These are phyloP conservation scores for Drosophila ogumai DNA, from an alignment of 1,140 invertebrate genomes.

Conservation along the genomic window DNA sequence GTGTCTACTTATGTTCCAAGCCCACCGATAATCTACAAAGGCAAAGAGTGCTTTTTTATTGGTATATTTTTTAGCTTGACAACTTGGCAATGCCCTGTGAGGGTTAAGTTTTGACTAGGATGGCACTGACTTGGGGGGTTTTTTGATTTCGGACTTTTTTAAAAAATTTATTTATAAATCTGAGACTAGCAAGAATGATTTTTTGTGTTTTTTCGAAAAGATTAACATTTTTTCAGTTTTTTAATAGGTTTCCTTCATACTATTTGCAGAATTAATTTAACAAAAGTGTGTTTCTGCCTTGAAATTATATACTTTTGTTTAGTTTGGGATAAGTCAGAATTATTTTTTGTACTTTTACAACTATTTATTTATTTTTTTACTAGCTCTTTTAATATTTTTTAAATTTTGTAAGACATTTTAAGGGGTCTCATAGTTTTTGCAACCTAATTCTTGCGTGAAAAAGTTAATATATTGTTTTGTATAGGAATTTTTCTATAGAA, in stretches of 20 bases:
- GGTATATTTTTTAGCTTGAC: background rate
- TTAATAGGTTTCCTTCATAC: background rate
- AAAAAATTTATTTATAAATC: background rate
- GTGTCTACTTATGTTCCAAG: conserved; percentile 51
- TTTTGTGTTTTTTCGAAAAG: no score
- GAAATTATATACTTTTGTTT: background rate
- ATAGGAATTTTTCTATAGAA: no score
- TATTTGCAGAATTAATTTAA: no score
- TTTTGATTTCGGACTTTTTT: background rate
- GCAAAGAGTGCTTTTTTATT: background rate
- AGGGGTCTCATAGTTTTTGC: no score
- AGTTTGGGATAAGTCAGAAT: background rate
- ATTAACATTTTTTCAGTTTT: background rate
- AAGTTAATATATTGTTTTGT: no score
- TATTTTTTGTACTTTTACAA: background rate
- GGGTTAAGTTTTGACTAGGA: background rate
- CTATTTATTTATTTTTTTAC: background rate
- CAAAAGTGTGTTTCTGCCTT: background rate
- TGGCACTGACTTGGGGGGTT: background rate
- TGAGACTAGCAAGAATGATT: background rate
- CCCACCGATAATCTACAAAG: conserved; percentile 29
- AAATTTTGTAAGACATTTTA: background rate
- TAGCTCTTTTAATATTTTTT: background rate
- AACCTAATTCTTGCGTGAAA: no score
- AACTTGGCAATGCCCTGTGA: conserved; percentile 23